Base-by-base conservation (phyloP, 2,888 invertebrate genomes). In the Alloscopus bannaensis region DNA sequence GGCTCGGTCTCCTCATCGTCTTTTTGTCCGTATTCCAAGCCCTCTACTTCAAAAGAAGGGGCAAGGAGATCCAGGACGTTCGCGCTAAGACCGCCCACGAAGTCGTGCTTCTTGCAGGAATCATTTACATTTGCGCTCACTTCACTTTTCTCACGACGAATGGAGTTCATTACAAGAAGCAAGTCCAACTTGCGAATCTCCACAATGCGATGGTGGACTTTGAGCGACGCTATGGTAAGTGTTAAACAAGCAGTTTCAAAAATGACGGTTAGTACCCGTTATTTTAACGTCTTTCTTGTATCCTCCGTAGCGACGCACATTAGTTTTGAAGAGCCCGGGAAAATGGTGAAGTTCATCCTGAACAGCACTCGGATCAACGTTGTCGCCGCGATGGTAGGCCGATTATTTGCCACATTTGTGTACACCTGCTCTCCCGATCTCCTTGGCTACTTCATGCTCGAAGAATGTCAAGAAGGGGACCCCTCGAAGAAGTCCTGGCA, bases 341-440 rank as follows among this genome's bases (percentile, higher is more conserved):
- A 36, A 16, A 20, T 6, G 6, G n/a, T n/a, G 20, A 60, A 20
- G 3, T 40, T 60, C 16, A 22, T 60, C 13, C 60, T 60, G 1
- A 11, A 3, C 1, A 60, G 42, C 40, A 60, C 60, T 1, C 2
- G 1, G 2, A 11, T 40, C 1, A 60, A 36, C 18, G 20, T 40
- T 1, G 8, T 60, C 13, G 24, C 24, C 1, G 40, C 42, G 3
- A 1, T 40, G 22, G 4, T 22, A 3, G 40, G 60, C 6, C 60
- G 60, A 22, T 8, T 40, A 22, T 13, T 60, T 1, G 36, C 40
- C 2, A 60, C 60, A 1, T 40, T 40, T 11, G 20, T 18, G 2
- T 40, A 24, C 22, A 36, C 60, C 3, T 60, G 60, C 13, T 13
- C 29, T 13, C 60, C 60, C 13, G 60, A 60, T 18, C 60, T 60